phyloP scores from a whole-genome alignment of 2,888 invertebrate species.

The Agriopis aurantiaria region DNA sequence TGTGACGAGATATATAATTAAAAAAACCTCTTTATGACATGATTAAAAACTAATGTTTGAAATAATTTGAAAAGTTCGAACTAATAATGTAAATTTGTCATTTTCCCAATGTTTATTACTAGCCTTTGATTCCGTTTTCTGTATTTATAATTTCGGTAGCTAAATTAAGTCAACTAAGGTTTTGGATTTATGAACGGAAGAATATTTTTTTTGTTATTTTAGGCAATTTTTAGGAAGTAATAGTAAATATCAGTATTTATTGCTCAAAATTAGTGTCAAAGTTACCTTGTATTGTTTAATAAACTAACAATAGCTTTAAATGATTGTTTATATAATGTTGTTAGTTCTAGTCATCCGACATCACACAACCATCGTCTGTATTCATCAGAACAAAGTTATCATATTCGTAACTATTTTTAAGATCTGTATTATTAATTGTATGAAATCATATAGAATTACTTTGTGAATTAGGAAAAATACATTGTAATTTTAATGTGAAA shows the following conservation, averaged over 20 bases:
- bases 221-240: not conserved
- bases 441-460: not conserved
- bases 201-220: not conserved
- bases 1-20: too few species aligned
- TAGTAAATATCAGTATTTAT: constrained; percentile 36
- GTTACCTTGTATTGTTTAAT: constrained; percentile 3
- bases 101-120: too few species aligned
- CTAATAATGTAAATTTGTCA: too few species aligned
- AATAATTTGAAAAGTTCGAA: too few species aligned
- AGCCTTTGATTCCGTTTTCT: not conserved
- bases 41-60: too few species aligned
- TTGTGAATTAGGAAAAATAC: not conserved
- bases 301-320: constrained; percentile 23
- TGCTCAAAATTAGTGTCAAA: constrained; percentile 35
- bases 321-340: constrained; percentile 30
- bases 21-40: too few species aligned
- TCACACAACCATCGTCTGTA: constrained; percentile 45
- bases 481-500: not conserved
- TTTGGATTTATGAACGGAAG: not conserved
- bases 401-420: constrained; percentile 29
- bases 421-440: constrained; percentile 24
- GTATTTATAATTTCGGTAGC: not conserved
- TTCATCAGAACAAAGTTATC: constrained; percentile 38
- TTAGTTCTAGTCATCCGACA: constrained; percentile 65
- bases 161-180: not conserved